These are phyloP conservation scores for Drosophila sucinea DNA, from an alignment of 1,140 invertebrate genomes.

Conservation along the genomic window DNA sequence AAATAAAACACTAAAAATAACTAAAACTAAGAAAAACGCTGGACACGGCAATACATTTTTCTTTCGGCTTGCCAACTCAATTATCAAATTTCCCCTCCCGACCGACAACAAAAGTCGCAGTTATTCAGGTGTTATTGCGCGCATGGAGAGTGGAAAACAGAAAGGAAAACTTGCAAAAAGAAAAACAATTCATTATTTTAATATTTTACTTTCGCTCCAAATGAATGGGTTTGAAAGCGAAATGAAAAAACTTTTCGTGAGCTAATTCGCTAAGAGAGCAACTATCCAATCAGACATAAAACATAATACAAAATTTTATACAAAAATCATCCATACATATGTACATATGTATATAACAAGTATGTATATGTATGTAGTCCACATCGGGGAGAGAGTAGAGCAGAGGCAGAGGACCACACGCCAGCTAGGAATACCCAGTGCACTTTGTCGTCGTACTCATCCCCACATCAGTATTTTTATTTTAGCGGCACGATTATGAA, in stretches of 20 bases:
- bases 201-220: conserved; percentile 58
- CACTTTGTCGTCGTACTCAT: conserved; percentile 12
- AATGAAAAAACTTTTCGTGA: conserved; percentile 51
- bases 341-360: background rate
- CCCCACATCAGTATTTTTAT: conserved; percentile 7
- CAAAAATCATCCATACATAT: conserved; percentile 31
- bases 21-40: conserved; percentile 37
- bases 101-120: background rate
- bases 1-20: conserved; percentile 65
- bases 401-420: conserved; percentile 28
- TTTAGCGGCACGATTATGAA: conserved; percentile 4
- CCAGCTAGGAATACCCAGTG: conserved; percentile 12
- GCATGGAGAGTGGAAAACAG: conserved; percentile 6
- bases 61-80: background rate
- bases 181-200: conserved; percentile 17
- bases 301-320: background rate
- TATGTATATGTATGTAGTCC: conserved; percentile 13
- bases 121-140: conserved; percentile 18
- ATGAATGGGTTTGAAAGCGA: conserved; percentile 64
- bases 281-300: conserved; percentile 6
- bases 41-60: conserved; percentile 29
- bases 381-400: conserved; percentile 28
- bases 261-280: conserved; percentile 1
- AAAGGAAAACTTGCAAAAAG: conserved; percentile 9
- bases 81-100: background rate